phyloP scores from a whole-genome alignment of 2,888 invertebrate species.

The Dysmachus trigonus region DNA sequence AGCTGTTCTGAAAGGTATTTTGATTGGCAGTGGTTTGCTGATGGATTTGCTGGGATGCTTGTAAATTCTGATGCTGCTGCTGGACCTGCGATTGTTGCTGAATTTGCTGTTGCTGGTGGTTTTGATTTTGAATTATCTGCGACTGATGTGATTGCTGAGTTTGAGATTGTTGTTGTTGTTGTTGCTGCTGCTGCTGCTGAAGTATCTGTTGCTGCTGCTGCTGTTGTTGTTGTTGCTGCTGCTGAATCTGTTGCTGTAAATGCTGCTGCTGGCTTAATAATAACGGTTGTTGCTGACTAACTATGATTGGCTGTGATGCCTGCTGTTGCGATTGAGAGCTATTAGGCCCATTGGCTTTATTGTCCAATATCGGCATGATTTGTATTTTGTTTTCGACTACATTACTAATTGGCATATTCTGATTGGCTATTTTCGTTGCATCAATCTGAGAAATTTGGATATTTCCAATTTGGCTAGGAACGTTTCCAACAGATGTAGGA shows the following conservation, averaged over 20 bases:
- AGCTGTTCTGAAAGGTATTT: neutral
- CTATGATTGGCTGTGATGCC: neutral
- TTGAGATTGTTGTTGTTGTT: slow-evolving; percentile 45
- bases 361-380: slow-evolving; percentile 63
- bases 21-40: slow-evolving; percentile 44
- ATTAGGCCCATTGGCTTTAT: slow-evolving; percentile 54
- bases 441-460: slow-evolving; percentile 65
- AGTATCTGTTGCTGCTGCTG: slow-evolving; percentile 48
- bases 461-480: slow-evolving; percentile 65
- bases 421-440: slow-evolving; percentile 55
- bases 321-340: slow-evolving; percentile 48
- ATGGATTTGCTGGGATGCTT: slow-evolving; percentile 50
- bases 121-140: slow-evolving; percentile 33
- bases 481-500: slow-evolving; percentile 55
- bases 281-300: slow-evolving; percentile 12
- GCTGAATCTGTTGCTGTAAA: slow-evolving; percentile 45
- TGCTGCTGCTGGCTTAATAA: slow-evolving; percentile 37
- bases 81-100: slow-evolving; percentile 15
- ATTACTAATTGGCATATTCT: slow-evolving; percentile 57
- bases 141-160: slow-evolving; percentile 42
- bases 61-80: slow-evolving; percentile 40
- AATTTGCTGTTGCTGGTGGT: slow-evolving; percentile 45
- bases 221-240: slow-evolving; percentile 45
- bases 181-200: slow-evolving; percentile 46
- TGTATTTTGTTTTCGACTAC: slow-evolving; percentile 65